A percentile compares a stretch with the other conserved stretches of the same genome.
Evolutionary conservation across 2,888 invertebrate species (phyloP).

Genomic region (Lathronympha strigana): DNA sequence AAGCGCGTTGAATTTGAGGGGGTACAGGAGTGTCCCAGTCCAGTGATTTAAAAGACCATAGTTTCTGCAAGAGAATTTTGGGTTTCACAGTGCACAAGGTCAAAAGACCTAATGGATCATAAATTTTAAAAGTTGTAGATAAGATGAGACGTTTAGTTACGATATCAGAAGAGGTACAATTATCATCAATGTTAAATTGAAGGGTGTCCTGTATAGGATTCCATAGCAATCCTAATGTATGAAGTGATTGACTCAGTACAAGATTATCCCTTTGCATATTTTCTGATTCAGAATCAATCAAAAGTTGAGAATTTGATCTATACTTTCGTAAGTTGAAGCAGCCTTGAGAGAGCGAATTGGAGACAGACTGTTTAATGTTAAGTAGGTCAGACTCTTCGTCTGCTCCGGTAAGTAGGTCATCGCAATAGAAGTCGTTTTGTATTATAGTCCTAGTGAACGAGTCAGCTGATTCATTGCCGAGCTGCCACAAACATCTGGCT

Average conservation of each 20-base stretch:
- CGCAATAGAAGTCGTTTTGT: constrained; percentile 28
- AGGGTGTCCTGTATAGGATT: constrained; percentile 3
- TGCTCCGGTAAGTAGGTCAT: constrained; percentile 33
- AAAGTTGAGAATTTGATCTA: constrained; percentile 21
- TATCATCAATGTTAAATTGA: constrained; percentile 14
- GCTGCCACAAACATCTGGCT: constrained; percentile 19
- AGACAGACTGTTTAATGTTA: constrained; percentile 20
- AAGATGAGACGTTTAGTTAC: neutral
- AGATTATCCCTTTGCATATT: constrained; percentile 1
- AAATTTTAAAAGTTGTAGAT: constrained; percentile 1
- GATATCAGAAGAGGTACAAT: neutral
- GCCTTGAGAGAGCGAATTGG: neutral
- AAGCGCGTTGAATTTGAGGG: neutral
- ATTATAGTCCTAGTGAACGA: constrained; percentile 2
- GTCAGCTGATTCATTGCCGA: constrained; percentile 15
- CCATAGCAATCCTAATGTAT: constrained; percentile 11
- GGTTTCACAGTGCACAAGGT: constrained; percentile 9
- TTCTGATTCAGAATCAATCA: constrained; percentile 2
- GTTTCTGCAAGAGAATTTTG: constrained; percentile 2
- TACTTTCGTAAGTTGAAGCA: constrained; percentile 42
- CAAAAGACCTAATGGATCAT: constrained; percentile 5
- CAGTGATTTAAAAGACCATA: constrained; percentile 7
- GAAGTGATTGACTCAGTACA: constrained; percentile 8
- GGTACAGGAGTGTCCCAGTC: constrained; percentile 1
- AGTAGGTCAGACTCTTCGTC: constrained; percentile 23